phyloP scores from a whole-genome alignment of 2,888 invertebrate genomes.

The Antitype chi region DNA sequence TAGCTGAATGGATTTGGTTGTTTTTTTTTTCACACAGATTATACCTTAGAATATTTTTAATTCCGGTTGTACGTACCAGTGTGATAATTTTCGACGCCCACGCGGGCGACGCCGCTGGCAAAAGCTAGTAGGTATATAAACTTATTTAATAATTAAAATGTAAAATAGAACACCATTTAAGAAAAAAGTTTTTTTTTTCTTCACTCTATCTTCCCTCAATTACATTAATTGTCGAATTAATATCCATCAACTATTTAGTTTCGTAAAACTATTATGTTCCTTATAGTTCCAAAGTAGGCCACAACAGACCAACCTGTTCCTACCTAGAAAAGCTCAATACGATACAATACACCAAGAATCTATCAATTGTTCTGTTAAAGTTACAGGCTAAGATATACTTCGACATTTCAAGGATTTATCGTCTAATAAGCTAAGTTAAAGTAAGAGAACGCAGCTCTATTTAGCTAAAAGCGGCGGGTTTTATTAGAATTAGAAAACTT shows the following conservation, averaged over 20 bases:
- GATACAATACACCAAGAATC: conserved; percentile 27
- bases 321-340: neutral
- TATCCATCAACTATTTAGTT: too few species aligned
- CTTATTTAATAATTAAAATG: too few species aligned
- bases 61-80: too few species aligned
- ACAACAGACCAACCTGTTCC: neutral
- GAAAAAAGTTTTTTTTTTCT: too few species aligned
- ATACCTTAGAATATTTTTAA: too few species aligned
- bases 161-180: neutral
- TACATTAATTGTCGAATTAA: neutral
- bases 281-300: neutral
- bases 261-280: neutral
- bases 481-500: conserved; percentile 46
- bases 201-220: too few species aligned
- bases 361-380: conserved; percentile 51
- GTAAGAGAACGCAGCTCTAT: conserved; percentile 33
- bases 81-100: too few species aligned
- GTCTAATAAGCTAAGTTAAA: conserved; percentile 52
- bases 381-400: conserved; percentile 54
- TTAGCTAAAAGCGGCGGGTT: conserved; percentile 50
- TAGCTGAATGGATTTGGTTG: too few species aligned
- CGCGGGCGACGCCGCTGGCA: too few species aligned
- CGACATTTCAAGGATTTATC: conserved; percentile 49
- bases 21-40: too few species aligned
- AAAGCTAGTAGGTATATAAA: too few species aligned